Evolutionary conservation across 2,113 vertebrate genomes (phyloP).

Genomic region (Aegypius monachus): DNA sequence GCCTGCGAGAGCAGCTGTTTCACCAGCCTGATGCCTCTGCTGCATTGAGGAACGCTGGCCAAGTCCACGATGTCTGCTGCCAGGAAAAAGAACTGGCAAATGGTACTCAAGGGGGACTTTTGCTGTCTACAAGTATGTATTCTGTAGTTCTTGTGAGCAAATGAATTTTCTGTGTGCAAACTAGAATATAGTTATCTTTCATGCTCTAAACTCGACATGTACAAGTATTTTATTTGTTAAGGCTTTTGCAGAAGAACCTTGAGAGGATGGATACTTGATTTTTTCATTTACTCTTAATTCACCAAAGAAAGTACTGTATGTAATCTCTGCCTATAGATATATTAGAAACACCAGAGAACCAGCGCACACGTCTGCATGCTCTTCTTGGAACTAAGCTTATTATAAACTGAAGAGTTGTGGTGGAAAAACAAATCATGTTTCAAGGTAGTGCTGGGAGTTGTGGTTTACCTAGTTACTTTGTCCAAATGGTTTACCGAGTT

Average conservation of each 20-base stretch:
- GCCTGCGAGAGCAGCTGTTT: background rate
- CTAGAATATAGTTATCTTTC: background rate
- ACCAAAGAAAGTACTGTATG: background rate
- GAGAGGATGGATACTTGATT: background rate
- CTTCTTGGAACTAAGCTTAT: background rate
- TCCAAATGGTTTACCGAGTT: background rate
- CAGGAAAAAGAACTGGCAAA: background rate
- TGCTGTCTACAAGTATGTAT: background rate
- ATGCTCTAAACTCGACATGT: accelerated
- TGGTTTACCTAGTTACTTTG: background rate
- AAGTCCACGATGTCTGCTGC: background rate
- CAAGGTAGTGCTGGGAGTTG: background rate
- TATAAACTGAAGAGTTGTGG: background rate
- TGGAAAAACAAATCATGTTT: accelerated
- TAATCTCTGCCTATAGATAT: background rate
- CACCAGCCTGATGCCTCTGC: background rate
- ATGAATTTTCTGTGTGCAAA: background rate
- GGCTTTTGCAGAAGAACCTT: background rate
- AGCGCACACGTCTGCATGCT: accelerated
- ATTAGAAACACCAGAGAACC: background rate
- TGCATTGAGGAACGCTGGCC: background rate
- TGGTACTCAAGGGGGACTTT: background rate
- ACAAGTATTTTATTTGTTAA: background rate
- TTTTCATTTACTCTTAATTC: background rate
- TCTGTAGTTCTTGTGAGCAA: background rate